Conservation (phyloP, 2,888 invertebrate genomes). For the Thumatha senex region DNA sequence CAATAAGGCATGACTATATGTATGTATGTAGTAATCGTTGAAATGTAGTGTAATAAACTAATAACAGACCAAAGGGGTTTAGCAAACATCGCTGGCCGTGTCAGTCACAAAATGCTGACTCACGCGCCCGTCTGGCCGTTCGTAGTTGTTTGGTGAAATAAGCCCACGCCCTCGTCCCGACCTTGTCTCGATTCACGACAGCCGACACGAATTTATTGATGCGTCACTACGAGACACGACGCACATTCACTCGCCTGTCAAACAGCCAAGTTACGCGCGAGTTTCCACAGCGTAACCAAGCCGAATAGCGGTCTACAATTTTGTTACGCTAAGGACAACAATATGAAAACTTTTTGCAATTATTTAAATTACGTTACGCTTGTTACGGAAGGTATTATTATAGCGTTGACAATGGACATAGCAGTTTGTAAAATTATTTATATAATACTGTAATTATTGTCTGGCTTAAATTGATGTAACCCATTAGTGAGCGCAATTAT, state of each 20-base stretch:
- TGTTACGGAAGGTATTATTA: slow-evolving; percentile 23
- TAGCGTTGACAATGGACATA: slow-evolving; percentile 29
- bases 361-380: slow-evolving; percentile 32
- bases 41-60: too few species aligned
- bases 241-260: slow-evolving; percentile 30
- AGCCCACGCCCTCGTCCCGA: slow-evolving; percentile 75
- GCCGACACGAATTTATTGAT: slow-evolving; percentile 76
- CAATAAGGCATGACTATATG: too few species aligned
- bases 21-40: too few species aligned
- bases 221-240: slow-evolving; percentile 64
- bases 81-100: too few species aligned
- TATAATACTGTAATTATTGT: slow-evolving; percentile 31
- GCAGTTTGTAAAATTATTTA: slow-evolving; percentile 29
- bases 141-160: slow-evolving; percentile 58
- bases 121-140: slow-evolving; percentile 64
- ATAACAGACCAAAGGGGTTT: too few species aligned
- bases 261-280: slow-evolving; percentile 40
- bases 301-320: slow-evolving; percentile 34
- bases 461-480: slow-evolving; percentile 24
- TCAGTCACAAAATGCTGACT: slow-evolving; percentile 48
- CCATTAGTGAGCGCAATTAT: slow-evolving; percentile 1
- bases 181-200: slow-evolving; percentile 72
- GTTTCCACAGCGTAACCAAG: slow-evolving; percentile 44
- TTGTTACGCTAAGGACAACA: slow-evolving; percentile 33
- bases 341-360: slow-evolving; percentile 23